Evolutionary conservation across 2,888 invertebrate genomes (phyloP).

Genomic region (Troilus luridus): DNA sequence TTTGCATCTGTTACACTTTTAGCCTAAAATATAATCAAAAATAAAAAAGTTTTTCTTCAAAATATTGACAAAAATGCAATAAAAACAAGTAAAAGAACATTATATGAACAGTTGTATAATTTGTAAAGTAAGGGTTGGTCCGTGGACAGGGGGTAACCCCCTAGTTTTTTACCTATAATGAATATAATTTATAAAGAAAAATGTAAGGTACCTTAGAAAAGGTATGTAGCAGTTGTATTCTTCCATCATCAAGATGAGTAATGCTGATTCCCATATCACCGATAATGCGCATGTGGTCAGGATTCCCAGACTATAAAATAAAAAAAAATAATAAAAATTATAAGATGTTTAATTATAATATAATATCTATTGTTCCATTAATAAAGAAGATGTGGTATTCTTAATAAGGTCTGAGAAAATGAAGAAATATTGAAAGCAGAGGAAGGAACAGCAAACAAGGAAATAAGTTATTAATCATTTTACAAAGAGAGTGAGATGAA

Average conservation of each 20-base stretch:
- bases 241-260: conserved; percentile 88
- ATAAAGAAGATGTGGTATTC: background rate
- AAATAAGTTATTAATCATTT: no score
- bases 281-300: conserved; percentile 88
- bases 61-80: background rate
- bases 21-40: conserved; percentile 75
- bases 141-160: no score
- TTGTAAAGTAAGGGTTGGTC: no score
- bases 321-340: conserved; percentile 41
- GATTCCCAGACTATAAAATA: conserved; percentile 80
- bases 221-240: conserved; percentile 92
- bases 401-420: no score
- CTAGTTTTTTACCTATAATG: background rate
- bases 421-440: background rate
- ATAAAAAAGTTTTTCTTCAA: background rate
- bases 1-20: conserved; percentile 88
- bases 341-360: background rate
- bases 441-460: no score
- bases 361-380: background rate
- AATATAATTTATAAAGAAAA: background rate
- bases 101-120: background rate
- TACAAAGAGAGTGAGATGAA: no score
- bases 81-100: background rate
- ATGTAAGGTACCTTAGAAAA: conserved; percentile 81
- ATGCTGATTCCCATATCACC: conserved; percentile 96